Percentiles rank a stretch among this genome's conserved stretches.
Evolutionary conservation across 2,113 vertebrate genomes (phyloP).

Genomic region (Poeciliopsis occidentalis): DNA sequence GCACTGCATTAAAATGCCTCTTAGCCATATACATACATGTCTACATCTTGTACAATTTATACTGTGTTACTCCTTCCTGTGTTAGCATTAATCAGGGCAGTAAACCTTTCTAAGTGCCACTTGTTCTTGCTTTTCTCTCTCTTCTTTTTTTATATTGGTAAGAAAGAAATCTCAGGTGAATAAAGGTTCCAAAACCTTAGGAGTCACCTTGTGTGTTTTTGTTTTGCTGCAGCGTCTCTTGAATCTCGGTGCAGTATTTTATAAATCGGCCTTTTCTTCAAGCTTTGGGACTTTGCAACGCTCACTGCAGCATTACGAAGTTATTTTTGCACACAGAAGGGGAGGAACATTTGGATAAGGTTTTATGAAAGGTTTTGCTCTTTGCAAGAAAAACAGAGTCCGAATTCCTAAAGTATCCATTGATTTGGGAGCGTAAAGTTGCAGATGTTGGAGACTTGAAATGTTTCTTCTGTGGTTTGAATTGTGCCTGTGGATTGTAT

Average conservation of each 20-base stretch:
- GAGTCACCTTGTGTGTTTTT: constrained; percentile 19
- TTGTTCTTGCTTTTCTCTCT: constrained; percentile 27
- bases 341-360: constrained; percentile 12
- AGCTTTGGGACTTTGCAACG: constrained; percentile 9
- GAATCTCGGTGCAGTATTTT: constrained; percentile 4
- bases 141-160: constrained; percentile 35
- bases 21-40: constrained; percentile 1
- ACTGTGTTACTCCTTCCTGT: background rate
- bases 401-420: background rate
- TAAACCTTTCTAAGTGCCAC: constrained; percentile 55
- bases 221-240: constrained; percentile 19
- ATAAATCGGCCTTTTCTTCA: constrained; percentile 8
- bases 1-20: constrained; percentile 3
- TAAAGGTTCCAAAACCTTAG: constrained; percentile 45
- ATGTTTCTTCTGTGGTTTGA: constrained; percentile 25
- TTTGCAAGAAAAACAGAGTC: constrained; percentile 19
- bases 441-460: constrained; percentile 54
- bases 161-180: constrained; percentile 70
- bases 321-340: constrained; percentile 22
- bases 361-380: constrained; percentile 21
- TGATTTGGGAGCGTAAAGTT: constrained; percentile 15
- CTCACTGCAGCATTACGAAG: constrained; percentile 17
- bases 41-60: background rate
- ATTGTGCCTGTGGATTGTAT: constrained; percentile 44
- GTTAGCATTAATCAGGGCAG: constrained; percentile 42